These are phyloP conservation scores for Phaenicophaeus curvirostris DNA, from an alignment of 2,797 vertebrate species.

Conservation along the genomic window DNA sequence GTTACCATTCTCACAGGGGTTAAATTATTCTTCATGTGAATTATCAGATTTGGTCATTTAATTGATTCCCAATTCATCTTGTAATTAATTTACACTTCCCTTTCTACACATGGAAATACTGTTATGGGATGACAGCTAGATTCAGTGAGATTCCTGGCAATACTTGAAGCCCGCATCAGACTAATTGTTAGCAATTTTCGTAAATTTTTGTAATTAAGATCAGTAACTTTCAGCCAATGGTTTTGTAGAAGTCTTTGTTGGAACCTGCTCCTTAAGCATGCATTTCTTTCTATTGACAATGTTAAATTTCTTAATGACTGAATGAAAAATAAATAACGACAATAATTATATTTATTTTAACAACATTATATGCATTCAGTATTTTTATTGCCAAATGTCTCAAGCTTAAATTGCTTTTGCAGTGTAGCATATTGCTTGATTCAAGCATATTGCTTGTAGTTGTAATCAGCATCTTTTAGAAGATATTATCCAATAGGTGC, in stretches of 20 bases:
- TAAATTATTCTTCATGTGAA: constrained; percentile 4
- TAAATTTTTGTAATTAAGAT: not conserved
- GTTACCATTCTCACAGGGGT: not conserved
- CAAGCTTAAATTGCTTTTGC: not conserved
- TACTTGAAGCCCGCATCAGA: not conserved
- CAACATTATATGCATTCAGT: not conserved
- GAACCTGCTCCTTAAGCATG: not conserved
- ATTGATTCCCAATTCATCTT: constrained; percentile 40
- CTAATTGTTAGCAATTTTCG: not conserved
- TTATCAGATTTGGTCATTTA: constrained; percentile 38
- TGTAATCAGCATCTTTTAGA: not conserved
- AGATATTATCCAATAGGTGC: not conserved
- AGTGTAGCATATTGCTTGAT: not conserved
- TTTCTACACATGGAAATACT: not conserved
- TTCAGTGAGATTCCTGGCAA: not conserved
- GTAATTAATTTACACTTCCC: constrained; percentile 8
- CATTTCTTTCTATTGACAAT: not conserved
- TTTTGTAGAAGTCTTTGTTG: not conserved
- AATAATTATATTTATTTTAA: not conserved
- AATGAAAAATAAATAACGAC: accelerated
- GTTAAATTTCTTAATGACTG: not conserved
- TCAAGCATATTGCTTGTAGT: not conserved
- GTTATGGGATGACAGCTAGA: not conserved
- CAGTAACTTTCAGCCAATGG: not conserved
- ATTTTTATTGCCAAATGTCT: not conserved